Base-by-base conservation (phyloP, 2,113 vertebrate genomes). In the Amia ocellicauda region DNA sequence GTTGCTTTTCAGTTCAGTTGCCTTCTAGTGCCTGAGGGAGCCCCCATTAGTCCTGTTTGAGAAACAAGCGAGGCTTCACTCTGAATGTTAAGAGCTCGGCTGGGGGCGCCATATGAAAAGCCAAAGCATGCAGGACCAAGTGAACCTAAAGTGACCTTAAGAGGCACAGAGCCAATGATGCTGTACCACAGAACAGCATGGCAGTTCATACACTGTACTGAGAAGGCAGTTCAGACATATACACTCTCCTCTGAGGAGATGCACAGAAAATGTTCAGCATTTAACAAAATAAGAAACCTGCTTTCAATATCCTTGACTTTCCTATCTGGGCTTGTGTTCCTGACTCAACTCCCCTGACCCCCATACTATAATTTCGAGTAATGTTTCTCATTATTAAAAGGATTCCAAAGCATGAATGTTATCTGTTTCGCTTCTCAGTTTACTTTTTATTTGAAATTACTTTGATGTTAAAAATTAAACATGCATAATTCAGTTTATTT, bases 131-230 rank as follows among this genome's bases (percentile, higher is more conserved):
- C 82, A 87, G 79, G 85, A 85, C 88, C 85, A 83, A 76, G 61
- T 85, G 82, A 90, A 85, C 83, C 90, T 83, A 86, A 92, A 94
- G 93, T 96, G 92, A 88, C 94, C 94, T 94, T 90, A 76, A 84
- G 79, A 47, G 66, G 83, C 87, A 65, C 57, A 60, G 49, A 71
- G 67, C 73, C 61, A 52, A 26, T 67, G 57, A 26, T 57, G 58
- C 62, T 66, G 51, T 65, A 65, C 42, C 47, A 55, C 54, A 49
- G 47, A 69, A 49, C 68, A 50, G 56, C 22, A 31, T 45, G 26
- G 57, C 63, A 55, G 54, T 57, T 50, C 42, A 26, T 19, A 50
- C 11, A 28, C 55, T 58, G 27, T 45, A 47, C 66, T 66, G 40
- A 57, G 31, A 58, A 57, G 58, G 57, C 29, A 28, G 40, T 28